phyloP scores from a whole-genome alignment of 1,140 invertebrate genomes.

The Hyphantria cunea region DNA sequence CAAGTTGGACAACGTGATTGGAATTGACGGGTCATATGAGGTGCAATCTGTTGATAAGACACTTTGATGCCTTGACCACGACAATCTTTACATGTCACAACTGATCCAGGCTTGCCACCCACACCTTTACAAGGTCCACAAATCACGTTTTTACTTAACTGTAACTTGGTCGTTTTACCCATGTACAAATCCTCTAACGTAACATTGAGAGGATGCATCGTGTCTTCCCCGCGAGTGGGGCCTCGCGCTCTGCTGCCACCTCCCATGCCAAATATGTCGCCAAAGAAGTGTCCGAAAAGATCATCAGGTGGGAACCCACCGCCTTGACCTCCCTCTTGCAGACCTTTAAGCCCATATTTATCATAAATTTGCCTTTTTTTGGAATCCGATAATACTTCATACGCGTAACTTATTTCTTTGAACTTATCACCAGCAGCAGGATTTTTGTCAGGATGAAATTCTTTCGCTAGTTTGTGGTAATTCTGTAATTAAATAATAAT shows the following conservation, averaged over 20 bases:
- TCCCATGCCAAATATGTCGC: conserved; percentile 85
- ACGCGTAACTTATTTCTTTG: conserved; percentile 94
- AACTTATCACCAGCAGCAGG: conserved; percentile 92
- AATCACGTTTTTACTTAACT: conserved; percentile 93
- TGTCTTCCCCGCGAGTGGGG: conserved; percentile 85
- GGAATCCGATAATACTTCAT: conserved; percentile 90
- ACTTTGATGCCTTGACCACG: conserved; percentile 90
- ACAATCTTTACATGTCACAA: conserved; percentile 88
- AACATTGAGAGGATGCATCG: conserved; percentile 88
- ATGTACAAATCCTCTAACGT: conserved; percentile 96
- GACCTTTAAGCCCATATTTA: conserved; percentile 89
- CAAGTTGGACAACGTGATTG: conserved; percentile 89
- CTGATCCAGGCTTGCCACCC: conserved; percentile 90
- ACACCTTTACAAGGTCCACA: conserved; percentile 92
- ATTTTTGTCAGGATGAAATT: conserved; percentile 95
- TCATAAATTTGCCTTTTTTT: conserved; percentile 89
- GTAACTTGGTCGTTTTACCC: conserved; percentile 91
- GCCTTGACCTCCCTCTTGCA: conserved; percentile 88
- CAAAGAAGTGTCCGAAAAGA: conserved; percentile 86
- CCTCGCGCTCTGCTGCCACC: conserved; percentile 80
- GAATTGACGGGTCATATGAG: conserved; percentile 92
- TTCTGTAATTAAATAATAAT: conserved; percentile 81
- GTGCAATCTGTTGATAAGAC: conserved; percentile 86
- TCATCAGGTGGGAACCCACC: conserved; percentile 83
- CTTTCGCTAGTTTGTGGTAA: conserved; percentile 92